Evolutionary conservation across 92 coral and sea anemone genomes (phyloP).

Genomic region (Siderastrea radians): DNA sequence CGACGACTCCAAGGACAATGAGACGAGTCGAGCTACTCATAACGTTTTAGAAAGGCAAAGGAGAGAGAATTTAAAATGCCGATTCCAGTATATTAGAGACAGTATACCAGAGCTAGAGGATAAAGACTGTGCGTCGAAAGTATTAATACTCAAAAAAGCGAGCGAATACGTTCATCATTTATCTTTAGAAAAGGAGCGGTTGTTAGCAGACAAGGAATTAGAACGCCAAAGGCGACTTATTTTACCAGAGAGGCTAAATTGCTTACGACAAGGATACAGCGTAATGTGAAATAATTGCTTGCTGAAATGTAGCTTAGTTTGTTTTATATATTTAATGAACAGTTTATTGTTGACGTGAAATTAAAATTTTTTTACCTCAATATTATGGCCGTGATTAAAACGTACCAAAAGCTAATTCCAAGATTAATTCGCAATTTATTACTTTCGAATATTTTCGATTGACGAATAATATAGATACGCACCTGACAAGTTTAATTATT

Average conservation of each 20-base stretch:
- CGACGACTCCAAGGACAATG: constrained; percentile 98
- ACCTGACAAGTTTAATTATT: constrained; percentile 5
- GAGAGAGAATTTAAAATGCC: constrained; percentile 94
- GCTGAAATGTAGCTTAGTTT: neutral
- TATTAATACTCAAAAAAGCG: constrained; percentile 93
- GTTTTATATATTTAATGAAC: neutral
- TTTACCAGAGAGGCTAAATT: constrained; percentile 80
- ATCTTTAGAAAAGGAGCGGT: constrained; percentile 86
- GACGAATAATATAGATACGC: constrained; percentile 1
- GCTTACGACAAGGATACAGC: constrained; percentile 82
- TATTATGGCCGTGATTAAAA: constrained; percentile 27
- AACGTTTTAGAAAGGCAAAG: constrained; percentile 95
- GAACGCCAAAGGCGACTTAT: constrained; percentile 94
- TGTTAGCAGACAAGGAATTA: constrained; percentile 94
- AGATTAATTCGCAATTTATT: constrained; percentile 32
- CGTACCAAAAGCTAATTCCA: constrained; percentile 22
- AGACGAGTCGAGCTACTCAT: constrained; percentile 98
- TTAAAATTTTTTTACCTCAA: constrained; percentile 16
- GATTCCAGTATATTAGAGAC: constrained; percentile 93
- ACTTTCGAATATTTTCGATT: constrained; percentile 9
- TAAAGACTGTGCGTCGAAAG: constrained; percentile 98
- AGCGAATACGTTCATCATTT: constrained; percentile 93
- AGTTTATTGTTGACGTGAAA: constrained; percentile 27
- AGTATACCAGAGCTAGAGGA: constrained; percentile 96
- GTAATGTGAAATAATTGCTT: constrained; percentile 53